Base-by-base conservation (phyloP, 2,888 invertebrate species). In the Drosophila robusta region DNA sequence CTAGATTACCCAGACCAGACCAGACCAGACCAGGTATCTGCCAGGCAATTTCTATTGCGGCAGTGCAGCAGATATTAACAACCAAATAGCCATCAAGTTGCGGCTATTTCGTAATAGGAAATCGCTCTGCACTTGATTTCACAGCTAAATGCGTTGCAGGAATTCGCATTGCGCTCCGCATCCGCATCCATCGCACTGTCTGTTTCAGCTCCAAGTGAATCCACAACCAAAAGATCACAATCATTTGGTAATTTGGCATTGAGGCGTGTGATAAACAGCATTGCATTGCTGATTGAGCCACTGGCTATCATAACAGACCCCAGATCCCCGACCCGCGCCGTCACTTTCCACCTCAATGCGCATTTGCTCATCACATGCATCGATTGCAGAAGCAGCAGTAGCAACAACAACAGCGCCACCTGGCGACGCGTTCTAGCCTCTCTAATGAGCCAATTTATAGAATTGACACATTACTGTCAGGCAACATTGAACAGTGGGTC, bases 391-490 rank as follows among this genome's bases (percentile, higher is more conserved):
- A 22, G 39, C 44, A 24, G 54, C 22, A 22, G 32, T 50, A 47
- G 36, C 38, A 36, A 18, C 46, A 22, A 9, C 51, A 24, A 44
- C 49, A 66, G 47, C 50, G 39, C 50, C 65, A 38, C 51, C 70
- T 51, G 22, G 34, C 55, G 64, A 14, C 49, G 36, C 54, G 38
- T 60, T 45, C 60, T 64, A 22, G 52, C 41, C 39, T 62, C 63
- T 77, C 89, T 89, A 85, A 85, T 85, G 89, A 85, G 86, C 77
- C 89, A 79, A 71, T 88, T 87, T 82, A 83, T 78, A 70, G 86
- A 86, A 89, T 89, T 86, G 85, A 89, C 85, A 89, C 88, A 87
- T 86, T 88, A 74, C 78, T 81, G 89, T 80, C 82, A 89, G 73
- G 83, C 88, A 86, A 82, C 78, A 77, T 72, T 80, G 88, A 79